Evolutionary conservation across 2,113 vertebrate genomes (phyloP).

Genomic region (Hystrix cristata): DNA sequence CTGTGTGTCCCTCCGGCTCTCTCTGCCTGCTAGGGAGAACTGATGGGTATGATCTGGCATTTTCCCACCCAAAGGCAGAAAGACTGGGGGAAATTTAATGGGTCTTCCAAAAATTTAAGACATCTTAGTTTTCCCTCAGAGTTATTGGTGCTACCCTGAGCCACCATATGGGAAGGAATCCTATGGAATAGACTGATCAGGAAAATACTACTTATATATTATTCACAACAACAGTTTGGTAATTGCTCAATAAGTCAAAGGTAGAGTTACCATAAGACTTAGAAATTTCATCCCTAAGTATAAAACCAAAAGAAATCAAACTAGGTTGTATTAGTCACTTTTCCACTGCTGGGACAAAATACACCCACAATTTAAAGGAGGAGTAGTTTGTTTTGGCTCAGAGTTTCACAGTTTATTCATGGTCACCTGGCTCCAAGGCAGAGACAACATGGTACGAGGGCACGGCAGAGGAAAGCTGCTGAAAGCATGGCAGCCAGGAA

Average conservation of each 20-base stretch:
- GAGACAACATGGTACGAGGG: not conserved
- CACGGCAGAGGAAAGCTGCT: not conserved
- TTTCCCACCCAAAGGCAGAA: not conserved
- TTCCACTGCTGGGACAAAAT: not conserved
- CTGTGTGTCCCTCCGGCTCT: rapidly evolving
- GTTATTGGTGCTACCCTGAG: not conserved
- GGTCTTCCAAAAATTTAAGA: not conserved
- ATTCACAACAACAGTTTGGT: not conserved
- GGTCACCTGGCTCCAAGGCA: not conserved
- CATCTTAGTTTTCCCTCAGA: not conserved
- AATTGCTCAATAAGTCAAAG: not conserved
- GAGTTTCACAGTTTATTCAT: not conserved
- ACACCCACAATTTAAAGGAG: not conserved
- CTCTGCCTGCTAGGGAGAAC: not conserved
- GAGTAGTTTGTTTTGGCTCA: not conserved
- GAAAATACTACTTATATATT: not conserved
- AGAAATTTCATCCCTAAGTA: not conserved
- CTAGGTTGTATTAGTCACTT: not conserved
- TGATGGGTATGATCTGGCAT: not conserved
- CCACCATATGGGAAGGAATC: not conserved
- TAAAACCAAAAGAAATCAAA: not conserved
- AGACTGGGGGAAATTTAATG: not conserved
- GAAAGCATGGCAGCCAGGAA: not conserved
- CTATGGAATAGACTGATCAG: not conserved
- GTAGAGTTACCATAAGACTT: not conserved